A percentile compares a stretch with the other conserved stretches of the same genome.
Evolutionary conservation across 2,113 vertebrate genomes (phyloP).

Genomic region (Paedocypris sp.): DNA sequence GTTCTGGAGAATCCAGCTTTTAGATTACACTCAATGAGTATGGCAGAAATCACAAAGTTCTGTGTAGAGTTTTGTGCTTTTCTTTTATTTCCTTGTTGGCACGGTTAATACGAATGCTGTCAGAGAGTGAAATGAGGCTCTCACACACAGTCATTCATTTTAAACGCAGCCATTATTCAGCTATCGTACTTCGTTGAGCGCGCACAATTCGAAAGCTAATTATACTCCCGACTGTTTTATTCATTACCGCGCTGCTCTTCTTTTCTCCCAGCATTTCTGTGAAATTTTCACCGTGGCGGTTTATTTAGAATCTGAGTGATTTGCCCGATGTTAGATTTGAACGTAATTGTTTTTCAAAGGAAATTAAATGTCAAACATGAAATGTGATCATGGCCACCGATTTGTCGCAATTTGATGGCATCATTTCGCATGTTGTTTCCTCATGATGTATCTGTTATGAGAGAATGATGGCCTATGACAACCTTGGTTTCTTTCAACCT

Average conservation of each 20-base stretch:
- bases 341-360: conserved; percentile 43
- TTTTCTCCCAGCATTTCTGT: conserved; percentile 26
- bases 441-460: not conserved
- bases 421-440: conserved; percentile 1
- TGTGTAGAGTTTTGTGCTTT: not conserved
- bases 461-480: not conserved
- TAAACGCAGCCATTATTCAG: not conserved
- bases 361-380: conserved; percentile 50
- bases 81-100: no score
- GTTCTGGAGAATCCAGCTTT: not conserved
- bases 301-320: conserved; percentile 43
- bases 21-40: not conserved
- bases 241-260: conserved; percentile 29
- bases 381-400: conserved; percentile 42
- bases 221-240: conserved; percentile 37
- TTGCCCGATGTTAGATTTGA: conserved; percentile 25
- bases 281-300: conserved; percentile 46
- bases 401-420: conserved; percentile 21
- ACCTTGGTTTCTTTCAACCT: conserved; percentile 16
- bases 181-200: not conserved
- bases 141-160: not conserved
- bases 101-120: not conserved
- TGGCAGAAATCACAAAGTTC: not conserved
- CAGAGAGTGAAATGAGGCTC: not conserved
- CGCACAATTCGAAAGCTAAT: conserved; percentile 28